Conservation (phyloP, 2,888 invertebrate species). For the Nebria salina region DNA sequence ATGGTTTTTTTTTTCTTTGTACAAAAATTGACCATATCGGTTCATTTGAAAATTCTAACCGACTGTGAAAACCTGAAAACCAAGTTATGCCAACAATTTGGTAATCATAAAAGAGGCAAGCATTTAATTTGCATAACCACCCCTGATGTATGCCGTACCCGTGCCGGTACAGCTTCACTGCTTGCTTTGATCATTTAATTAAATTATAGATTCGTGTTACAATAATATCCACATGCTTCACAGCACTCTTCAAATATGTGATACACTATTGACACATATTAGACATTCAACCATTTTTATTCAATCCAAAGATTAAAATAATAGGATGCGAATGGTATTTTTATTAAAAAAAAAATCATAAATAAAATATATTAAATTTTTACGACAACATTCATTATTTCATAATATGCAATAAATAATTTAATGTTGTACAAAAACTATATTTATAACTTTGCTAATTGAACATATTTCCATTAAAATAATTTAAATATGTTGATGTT, state of each 20-base stretch:
- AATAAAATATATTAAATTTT: no score
- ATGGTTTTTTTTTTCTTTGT: neutral
- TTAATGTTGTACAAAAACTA: no score
- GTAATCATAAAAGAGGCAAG: conserved; percentile 27
- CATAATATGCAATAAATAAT: no score
- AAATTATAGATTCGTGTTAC: conserved; percentile 39
- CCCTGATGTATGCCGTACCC: conserved; percentile 22
- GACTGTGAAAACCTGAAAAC: conserved; percentile 4
- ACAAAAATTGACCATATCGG: neutral
- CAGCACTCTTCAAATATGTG: neutral
- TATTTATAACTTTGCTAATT: no score
- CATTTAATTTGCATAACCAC: conserved; percentile 42
- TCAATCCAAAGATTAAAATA: no score
- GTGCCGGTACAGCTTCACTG: neutral
- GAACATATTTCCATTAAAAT: no score
- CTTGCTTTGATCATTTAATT: conserved; percentile 41
- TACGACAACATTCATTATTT: no score
- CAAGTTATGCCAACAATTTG: conserved; percentile 39
- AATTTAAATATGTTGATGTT: no score
- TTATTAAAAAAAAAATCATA: no score
- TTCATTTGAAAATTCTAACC: neutral
- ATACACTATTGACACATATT: no score
- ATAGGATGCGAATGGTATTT: no score
- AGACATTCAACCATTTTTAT: no score
- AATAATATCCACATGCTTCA: neutral